Evolutionary conservation across 2,888 invertebrate genomes (phyloP), one percentile per base, ranked within the genome.

Genomic region (Halocaridina rubra): DNA sequence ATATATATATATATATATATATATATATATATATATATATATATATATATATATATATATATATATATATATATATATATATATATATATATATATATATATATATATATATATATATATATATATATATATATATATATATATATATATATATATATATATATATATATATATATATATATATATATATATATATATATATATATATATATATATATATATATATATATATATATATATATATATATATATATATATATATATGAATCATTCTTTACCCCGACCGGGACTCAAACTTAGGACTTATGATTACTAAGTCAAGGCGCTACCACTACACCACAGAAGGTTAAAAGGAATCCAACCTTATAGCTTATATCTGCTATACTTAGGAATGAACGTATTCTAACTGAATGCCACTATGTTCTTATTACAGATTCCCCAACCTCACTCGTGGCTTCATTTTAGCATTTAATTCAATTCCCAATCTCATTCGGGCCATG

Each of bases 131-230:
- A 67, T 67, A 67, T 22, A 67, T 67, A 67, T 22, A 67, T 22
- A 67, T 67, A 67, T 22, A 67, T 67, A 67, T 22, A 67, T 67
- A 67, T 22, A 67, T 67, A 67, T 22, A 67, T 67, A 67, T 22
- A 67, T 67, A 67, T 67, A 67, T 22, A 67, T 67, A 67, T 22
- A 67, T 67, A 67, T 22, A 67, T 67, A 67, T 67, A 67, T 67
- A 67, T 67, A 67, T 67, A 67, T 67, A 67, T 67, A 13, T 67
- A 39, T 39, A 39, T 39, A 39, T 39, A 39, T 39, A 39, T 39
- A 39, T 39, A 39, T 39, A 39, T 39, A 39, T 13, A 39, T 39
- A 39, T 39, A 39, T 39, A 39, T 39, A 39, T 39, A 39, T 39
- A 39, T 39, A 39, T 39, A 39, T 39, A 39, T 39, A 39, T 39